Evolutionary conservation across 2,888 invertebrate species (phyloP), one percentile per base, ranked within the genome.

Genomic region (Dicranocentrus wangi): DNA sequence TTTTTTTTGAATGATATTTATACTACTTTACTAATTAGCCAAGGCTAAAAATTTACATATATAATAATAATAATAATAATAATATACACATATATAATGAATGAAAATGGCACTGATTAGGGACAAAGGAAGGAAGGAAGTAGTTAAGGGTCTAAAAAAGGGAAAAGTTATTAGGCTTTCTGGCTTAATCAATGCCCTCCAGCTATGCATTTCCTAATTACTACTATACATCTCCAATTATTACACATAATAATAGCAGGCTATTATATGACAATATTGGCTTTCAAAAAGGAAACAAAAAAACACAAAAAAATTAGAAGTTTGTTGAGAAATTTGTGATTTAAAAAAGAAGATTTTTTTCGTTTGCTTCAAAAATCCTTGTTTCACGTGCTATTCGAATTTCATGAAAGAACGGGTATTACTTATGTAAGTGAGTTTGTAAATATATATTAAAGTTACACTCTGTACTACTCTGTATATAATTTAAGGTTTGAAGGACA

Each of bases 101-200:
- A 53, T 65, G 63, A 53, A 63, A 51, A 73, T 32, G 53, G 63
- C 72, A 72, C 53, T 51, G 72, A 63, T 23, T 58, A 47, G 2
- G 13, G 47, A 47, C 2, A 47, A 32, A n/a, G 5, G 3, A 10
- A 32, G 32, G 32, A 32, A 32, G 10, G 32, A 32, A n/a, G n/a
- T n/a, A n/a, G n/a, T n/a, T n/a, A n/a, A n/a, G n/a, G n/a, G n/a
- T n/a, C 7, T 15, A 10, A 21, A 55, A 76, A 53, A 77, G 61
- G 58, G 58, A 77, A 69, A 60, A 27, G 19, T 51, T 69, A 77
- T 69, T 77, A 69, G n/a, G 17, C n/a, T 77, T 69, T 68, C 69
- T 68, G 39, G 61, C n/a, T n/a, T n/a, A n/a, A n/a, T n/a, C n/a
- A n/a, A n/a, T n/a, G n/a, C n/a, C n/a, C n/a, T n/a, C n/a, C n/a